Conservation (phyloP, 2,888 invertebrate species). For the Lycocerus yunnanus region DNA sequence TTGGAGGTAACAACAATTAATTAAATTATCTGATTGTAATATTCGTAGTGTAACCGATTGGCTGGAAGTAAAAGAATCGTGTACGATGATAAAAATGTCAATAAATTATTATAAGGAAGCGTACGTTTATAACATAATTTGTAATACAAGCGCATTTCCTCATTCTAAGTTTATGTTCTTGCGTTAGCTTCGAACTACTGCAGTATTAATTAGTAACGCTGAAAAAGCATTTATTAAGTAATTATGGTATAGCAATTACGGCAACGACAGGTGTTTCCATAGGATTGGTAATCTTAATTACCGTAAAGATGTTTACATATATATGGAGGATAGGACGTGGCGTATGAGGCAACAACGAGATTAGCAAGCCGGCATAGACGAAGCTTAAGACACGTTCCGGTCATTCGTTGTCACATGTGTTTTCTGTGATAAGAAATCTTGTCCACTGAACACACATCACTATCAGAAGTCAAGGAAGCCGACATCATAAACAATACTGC, state of each 20-base stretch:
- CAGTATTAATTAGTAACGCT: constrained; percentile 18
- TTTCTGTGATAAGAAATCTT: constrained; percentile 41
- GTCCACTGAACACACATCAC: constrained; percentile 41
- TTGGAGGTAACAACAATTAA: too few species aligned
- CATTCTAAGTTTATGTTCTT: background rate
- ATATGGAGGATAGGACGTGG: constrained; percentile 27
- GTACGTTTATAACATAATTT: background rate
- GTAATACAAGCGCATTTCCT: background rate
- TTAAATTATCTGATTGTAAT: background rate
- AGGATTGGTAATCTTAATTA: constrained; percentile 35
- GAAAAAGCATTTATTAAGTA: constrained; percentile 23
- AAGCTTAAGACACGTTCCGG: constrained; percentile 41
- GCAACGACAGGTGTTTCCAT: constrained; percentile 27
- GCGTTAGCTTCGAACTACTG: background rate
- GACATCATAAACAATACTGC: constrained; percentile 39
- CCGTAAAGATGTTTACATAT: constrained; percentile 28
- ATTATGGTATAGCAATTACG: constrained; percentile 26
- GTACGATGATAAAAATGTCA: background rate
- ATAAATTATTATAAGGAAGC: background rate
- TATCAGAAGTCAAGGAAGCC: constrained; percentile 35
- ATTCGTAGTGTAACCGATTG: background rate
- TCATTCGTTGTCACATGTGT: constrained; percentile 41
- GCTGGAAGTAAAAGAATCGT: background rate
- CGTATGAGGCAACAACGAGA: constrained; percentile 16
- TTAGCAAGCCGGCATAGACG: constrained; percentile 24